Evolutionary conservation across 2,888 invertebrate genomes (phyloP).

Genomic region (Chymomyza caudatula): DNA sequence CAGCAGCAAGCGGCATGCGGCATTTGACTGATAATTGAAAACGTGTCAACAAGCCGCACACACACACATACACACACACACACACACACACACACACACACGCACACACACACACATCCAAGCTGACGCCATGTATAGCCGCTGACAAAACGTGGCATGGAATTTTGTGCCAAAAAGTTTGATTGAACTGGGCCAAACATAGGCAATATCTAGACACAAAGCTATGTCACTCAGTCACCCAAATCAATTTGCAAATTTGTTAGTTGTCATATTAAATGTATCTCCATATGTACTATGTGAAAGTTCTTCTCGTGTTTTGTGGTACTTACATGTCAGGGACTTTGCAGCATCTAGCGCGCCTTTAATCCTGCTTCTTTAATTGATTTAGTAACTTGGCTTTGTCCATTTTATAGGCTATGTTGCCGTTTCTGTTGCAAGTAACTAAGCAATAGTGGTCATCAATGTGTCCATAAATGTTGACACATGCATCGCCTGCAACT

Average conservation of each 20-base stretch:
- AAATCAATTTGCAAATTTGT: too few species aligned
- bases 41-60: slow-evolving; percentile 66
- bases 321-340: too few species aligned
- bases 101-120: background rate
- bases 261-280: too few species aligned
- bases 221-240: too few species aligned
- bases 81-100: slow-evolving; percentile 17
- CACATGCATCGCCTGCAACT: background rate
- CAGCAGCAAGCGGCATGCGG: slow-evolving; percentile 5
- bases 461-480: background rate
- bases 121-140: too few species aligned
- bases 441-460: background rate
- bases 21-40: slow-evolving; percentile 70
- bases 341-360: background rate
- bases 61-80: slow-evolving; percentile 22
- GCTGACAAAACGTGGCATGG: background rate
- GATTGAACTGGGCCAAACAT: background rate
- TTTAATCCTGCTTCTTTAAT: background rate
- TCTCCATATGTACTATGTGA: too few species aligned
- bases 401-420: background rate
- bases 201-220: background rate
- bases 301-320: too few species aligned
- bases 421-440: background rate
- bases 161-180: background rate
- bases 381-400: too few species aligned